Evolutionary conservation across 1,140 invertebrate genomes (phyloP).

Genomic region (Apis dorsata): DNA sequence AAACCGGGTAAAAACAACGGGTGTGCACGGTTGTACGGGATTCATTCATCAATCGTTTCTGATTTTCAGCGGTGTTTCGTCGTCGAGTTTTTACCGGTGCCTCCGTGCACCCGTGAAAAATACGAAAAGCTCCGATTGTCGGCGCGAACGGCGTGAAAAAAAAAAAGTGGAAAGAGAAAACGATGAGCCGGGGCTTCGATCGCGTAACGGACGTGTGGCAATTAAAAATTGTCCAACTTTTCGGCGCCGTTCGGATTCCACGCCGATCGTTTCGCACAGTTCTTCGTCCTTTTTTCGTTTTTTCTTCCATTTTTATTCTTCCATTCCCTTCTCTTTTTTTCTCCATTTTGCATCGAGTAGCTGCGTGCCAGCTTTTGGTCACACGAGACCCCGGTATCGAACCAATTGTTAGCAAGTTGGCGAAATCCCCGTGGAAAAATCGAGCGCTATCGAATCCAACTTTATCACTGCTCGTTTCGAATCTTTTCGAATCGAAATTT

Average conservation of each 20-base stretch:
- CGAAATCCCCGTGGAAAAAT: slow-evolving; percentile 33
- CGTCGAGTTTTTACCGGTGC: slow-evolving; percentile 44
- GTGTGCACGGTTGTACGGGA: slow-evolving; percentile 13
- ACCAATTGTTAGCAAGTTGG: slow-evolving; percentile 47
- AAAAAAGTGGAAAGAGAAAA: slow-evolving; percentile 30
- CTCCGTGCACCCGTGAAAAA: slow-evolving; percentile 51
- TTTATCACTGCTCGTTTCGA: not conserved
- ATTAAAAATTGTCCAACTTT: slow-evolving; percentile 67
- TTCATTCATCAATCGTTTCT: slow-evolving; percentile 63
- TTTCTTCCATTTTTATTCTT: not conserved
- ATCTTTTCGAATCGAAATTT: not conserved
- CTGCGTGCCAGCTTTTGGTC: slow-evolving; percentile 5
- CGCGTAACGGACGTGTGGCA: slow-evolving; percentile 39
- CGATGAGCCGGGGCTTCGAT: slow-evolving; percentile 41
- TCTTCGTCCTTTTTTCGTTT: not conserved
- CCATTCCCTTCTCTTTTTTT: not conserved
- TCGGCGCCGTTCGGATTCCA: slow-evolving; percentile 3
- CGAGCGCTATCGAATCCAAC: slow-evolving; percentile 11
- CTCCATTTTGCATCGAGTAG: not conserved
- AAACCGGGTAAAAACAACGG: slow-evolving; percentile 41
- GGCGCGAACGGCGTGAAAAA: slow-evolving; percentile 7
- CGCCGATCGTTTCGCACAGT: slow-evolving; percentile 1
- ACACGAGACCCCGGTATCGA: not conserved
- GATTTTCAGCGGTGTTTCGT: slow-evolving; percentile 56
- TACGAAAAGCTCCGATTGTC: slow-evolving; percentile 27